Conservation (phyloP, 2,888 invertebrate genomes). For the Epirrita christyi region DNA sequence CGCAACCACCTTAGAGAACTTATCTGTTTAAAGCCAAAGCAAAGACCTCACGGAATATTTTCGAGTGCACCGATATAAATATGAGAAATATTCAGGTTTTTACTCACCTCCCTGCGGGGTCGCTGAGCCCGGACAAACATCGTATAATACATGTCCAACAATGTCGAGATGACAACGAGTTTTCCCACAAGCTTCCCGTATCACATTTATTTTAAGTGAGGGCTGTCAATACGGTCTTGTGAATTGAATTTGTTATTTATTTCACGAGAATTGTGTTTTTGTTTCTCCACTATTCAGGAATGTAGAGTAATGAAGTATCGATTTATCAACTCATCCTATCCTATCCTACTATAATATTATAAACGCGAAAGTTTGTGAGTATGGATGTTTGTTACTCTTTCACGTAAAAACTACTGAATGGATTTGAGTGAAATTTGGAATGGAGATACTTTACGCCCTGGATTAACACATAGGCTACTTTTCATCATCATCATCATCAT, state of each 20-base stretch:
- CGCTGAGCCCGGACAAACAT: slow-evolving; percentile 62
- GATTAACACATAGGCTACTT: too few relatives aligned
- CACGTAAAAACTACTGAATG: too few relatives aligned
- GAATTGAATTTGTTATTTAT: slow-evolving; percentile 23
- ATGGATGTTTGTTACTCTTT: too few relatives aligned
- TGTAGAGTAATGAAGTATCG: neutral
- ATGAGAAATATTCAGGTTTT: slow-evolving; percentile 83
- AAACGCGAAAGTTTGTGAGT: too few relatives aligned
- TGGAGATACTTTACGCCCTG: too few relatives aligned
- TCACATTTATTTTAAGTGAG: slow-evolving; percentile 46
- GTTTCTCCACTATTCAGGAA: slow-evolving; percentile 2
- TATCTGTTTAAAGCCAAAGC: slow-evolving; percentile 61
- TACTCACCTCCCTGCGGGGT: slow-evolving; percentile 67
- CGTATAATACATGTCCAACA: slow-evolving; percentile 74
- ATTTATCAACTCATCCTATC: slow-evolving; percentile 4
- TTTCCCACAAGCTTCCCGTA: slow-evolving; percentile 49
- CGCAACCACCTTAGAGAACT: slow-evolving; percentile 61
- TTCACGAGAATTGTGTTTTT: slow-evolving; percentile 6
- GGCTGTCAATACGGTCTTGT: slow-evolving; percentile 44
- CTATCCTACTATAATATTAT: too few relatives aligned
- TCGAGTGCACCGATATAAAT: slow-evolving; percentile 82
- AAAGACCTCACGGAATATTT: slow-evolving; percentile 76
- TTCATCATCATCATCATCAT: too few relatives aligned
- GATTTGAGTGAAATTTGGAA: too few relatives aligned
- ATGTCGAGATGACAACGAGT: slow-evolving; percentile 69